phyloP scores from a whole-genome alignment of 2,888 invertebrate species.

The Meiosimyza platycephala region DNA sequence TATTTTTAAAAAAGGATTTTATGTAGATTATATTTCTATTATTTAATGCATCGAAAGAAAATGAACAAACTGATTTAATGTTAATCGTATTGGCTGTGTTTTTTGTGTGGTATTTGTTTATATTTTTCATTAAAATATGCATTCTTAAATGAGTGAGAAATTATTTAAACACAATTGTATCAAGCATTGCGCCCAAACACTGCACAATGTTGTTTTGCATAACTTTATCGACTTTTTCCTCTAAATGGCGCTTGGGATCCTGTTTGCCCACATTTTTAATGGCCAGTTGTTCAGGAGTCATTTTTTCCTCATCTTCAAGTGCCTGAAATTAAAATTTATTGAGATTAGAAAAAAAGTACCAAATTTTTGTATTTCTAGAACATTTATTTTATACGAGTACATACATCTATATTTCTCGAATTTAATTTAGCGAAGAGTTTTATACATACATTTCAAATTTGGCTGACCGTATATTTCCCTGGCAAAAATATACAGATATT shows the following conservation, averaged over 20 bases:
- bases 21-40: neutral
- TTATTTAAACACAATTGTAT: slow-evolving; percentile 89
- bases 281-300: slow-evolving; percentile 98
- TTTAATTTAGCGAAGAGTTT: no score
- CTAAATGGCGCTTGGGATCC: slow-evolving; percentile 98
- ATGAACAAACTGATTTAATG: slow-evolving; percentile 15
- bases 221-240: slow-evolving; percentile 96
- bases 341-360: neutral
- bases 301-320: slow-evolving; percentile 98
- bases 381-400: no score
- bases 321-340: slow-evolving; percentile 68
- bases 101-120: neutral
- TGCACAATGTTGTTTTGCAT: slow-evolving; percentile 99
- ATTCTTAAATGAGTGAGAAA: slow-evolving; percentile 1
- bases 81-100: slow-evolving; percentile 6
- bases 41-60: slow-evolving; percentile 24
- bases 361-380: no score
- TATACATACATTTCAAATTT: no score
- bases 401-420: no score
- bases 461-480: no score
- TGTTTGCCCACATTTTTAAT: slow-evolving; percentile 99
- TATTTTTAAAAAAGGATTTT: slow-evolving; percentile 18
- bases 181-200: slow-evolving; percentile 96
- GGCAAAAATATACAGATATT: no score
- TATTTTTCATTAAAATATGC: no score